Percentiles rank a stretch among this genome's conserved stretches.
Evolutionary conservation across 1,140 invertebrate genomes (phyloP).

Genomic region (Aphis gossypii): DNA sequence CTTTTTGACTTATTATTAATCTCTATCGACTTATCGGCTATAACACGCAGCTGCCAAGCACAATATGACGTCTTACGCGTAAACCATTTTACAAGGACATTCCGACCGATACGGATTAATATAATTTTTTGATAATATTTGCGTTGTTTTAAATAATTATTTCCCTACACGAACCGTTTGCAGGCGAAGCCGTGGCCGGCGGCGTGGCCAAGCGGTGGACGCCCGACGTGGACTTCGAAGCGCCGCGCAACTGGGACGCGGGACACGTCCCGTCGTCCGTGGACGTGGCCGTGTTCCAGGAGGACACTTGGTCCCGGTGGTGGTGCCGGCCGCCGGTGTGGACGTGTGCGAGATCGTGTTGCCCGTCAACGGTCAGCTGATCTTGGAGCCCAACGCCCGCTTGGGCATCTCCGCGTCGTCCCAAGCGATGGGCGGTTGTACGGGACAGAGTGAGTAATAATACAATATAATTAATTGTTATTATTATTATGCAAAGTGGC

Average conservation of each 20-base stretch:
- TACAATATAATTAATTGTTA: not conserved
- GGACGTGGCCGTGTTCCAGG: constrained; percentile 18
- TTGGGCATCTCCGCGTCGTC: not conserved
- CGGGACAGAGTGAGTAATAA: constrained; percentile 26
- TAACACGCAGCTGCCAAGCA: not conserved
- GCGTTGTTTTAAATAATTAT: not conserved
- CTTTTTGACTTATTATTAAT: not conserved
- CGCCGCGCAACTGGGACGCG: not conserved
- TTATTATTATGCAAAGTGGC: too few species aligned
- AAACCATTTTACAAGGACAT: not conserved
- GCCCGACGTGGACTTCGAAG: constrained; percentile 31
- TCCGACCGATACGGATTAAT: not conserved
- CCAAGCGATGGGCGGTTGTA: not conserved
- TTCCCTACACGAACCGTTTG: not conserved
- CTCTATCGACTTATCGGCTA: not conserved
- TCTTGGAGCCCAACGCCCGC: constrained; percentile 19
- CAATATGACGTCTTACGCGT: not conserved
- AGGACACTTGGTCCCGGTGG: constrained; percentile 28
- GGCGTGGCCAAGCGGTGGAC: not conserved
- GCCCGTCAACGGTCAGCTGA: constrained; percentile 36
- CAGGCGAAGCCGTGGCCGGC: not conserved
- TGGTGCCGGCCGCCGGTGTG: not conserved
- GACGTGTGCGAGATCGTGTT: constrained; percentile 17
- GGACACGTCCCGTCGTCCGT: not conserved
- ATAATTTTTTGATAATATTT: not conserved